A percentile compares a stretch with the other conserved stretches of the same genome.
phyloP scores from a whole-genome alignment of 2,113 vertebrate species.

The Tachysurus vachellii region DNA sequence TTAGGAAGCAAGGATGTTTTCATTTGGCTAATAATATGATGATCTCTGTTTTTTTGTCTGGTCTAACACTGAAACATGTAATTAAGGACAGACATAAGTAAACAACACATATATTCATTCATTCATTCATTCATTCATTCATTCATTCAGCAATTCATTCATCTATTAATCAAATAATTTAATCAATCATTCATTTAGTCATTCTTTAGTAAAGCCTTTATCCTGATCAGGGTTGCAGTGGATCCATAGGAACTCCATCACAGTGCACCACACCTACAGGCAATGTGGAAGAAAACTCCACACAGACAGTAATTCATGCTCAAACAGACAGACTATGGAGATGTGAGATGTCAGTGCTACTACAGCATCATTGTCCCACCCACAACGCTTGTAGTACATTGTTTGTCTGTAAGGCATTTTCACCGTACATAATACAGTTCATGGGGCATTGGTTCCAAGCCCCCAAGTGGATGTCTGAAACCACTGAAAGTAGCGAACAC shows the following conservation, averaged over 20 bases:
- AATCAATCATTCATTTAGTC: no score
- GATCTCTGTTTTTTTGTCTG: background rate
- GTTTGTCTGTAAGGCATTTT: background rate
- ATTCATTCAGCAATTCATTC: no score
- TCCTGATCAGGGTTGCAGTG: background rate
- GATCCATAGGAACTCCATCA: background rate
- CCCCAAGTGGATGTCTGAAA: no score
- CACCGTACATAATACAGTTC: background rate
- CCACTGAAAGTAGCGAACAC: no score
- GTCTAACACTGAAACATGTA: background rate
- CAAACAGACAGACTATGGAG: background rate
- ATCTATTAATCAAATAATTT: no score
- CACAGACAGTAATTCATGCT: background rate
- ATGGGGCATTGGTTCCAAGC: no score
- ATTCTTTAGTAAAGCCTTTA: background rate
- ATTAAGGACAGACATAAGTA: background rate
- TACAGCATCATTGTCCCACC: background rate
- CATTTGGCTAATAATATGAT: background rate
- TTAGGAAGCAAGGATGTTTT: background rate
- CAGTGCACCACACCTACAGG: background rate
- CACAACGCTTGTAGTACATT: background rate
- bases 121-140: no score
- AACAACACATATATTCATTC: no score
- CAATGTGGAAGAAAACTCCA: background rate
- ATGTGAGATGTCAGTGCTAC: background rate